phyloP scores from a whole-genome alignment of 1,140 invertebrate genomes.

The Drosophila chauvacae region DNA sequence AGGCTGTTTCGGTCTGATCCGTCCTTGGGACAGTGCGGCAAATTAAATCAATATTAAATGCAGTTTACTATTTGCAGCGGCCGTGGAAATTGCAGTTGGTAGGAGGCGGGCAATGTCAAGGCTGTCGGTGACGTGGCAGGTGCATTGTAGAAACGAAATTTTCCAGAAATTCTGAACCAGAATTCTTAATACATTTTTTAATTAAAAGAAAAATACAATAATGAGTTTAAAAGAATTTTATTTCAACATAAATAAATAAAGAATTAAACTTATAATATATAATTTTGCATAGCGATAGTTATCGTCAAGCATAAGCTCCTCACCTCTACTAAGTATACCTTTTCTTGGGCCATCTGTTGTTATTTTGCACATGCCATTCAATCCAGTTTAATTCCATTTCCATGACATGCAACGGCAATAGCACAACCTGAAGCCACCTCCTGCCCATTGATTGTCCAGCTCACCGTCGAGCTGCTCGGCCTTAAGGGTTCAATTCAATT shows the following conservation, averaged over 20 bases:
- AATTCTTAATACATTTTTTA: not conserved
- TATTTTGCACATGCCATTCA: conserved; percentile 33
- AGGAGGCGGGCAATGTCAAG: conserved; percentile 39
- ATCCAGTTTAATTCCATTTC: conserved; percentile 46
- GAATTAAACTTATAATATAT: not conserved
- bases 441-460: conserved; percentile 8
- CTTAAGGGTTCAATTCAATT: conserved; percentile 40
- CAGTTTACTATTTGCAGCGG: conserved; percentile 35
- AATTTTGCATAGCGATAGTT: not conserved
- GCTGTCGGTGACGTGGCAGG: conserved; percentile 21
- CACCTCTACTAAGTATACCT: not conserved
- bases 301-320: not conserved
- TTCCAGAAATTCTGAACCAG: too few species aligned
- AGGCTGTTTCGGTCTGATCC: conserved; percentile 2
- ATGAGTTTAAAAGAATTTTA: not conserved
- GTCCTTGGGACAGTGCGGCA: conserved; percentile 36
- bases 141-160: not conserved
- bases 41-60: conserved; percentile 75
- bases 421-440: not conserved
- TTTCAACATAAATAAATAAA: too few species aligned
- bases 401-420: conserved; percentile 35
- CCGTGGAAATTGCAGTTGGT: conserved; percentile 22
- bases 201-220: not conserved
- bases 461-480: not conserved
- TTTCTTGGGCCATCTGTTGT: conserved; percentile 9